phyloP scores from a whole-genome alignment of 2,113 vertebrate species.

The Morone saxatilis region DNA sequence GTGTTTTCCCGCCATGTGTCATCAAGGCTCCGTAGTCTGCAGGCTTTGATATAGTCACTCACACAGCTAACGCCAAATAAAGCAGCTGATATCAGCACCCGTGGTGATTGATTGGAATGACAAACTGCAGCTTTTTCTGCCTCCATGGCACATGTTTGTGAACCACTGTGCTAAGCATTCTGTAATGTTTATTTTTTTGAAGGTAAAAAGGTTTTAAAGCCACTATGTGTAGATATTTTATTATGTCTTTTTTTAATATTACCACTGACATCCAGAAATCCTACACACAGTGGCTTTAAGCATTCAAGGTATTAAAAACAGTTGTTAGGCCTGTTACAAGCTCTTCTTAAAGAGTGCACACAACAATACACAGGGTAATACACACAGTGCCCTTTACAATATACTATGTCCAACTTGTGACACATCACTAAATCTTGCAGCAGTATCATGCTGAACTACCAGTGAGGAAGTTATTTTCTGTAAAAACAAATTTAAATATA shows the following conservation, averaged over 20 bases:
- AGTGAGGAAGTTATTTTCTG: background rate
- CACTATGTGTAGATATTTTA: slow-evolving; percentile 1
- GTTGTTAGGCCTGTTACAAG: slow-evolving; percentile 19
- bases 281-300: slow-evolving; percentile 24
- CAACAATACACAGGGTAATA: background rate
- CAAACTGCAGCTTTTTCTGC: slow-evolving; percentile 2
- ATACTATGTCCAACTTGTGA: background rate
- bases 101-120: background rate
- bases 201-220: slow-evolving; percentile 22
- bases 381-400: background rate
- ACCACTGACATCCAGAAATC: background rate
- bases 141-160: slow-evolving; percentile 13
- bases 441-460: background rate
- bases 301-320: background rate
- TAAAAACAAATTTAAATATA: background rate
- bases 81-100: background rate
- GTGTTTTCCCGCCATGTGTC: slow-evolving; percentile 30
- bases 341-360: slow-evolving; percentile 18
- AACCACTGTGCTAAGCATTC: slow-evolving; percentile 10
- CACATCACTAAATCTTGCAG: background rate
- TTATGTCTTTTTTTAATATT: background rate
- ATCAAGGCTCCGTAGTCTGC: background rate
- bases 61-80: background rate
- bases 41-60: background rate
- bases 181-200: background rate